Percentiles rank a stretch among this genome's conserved stretches.
These are phyloP conservation scores for Lota lota DNA, from an alignment of 2,113 vertebrate species.

Conservation along the genomic window DNA sequence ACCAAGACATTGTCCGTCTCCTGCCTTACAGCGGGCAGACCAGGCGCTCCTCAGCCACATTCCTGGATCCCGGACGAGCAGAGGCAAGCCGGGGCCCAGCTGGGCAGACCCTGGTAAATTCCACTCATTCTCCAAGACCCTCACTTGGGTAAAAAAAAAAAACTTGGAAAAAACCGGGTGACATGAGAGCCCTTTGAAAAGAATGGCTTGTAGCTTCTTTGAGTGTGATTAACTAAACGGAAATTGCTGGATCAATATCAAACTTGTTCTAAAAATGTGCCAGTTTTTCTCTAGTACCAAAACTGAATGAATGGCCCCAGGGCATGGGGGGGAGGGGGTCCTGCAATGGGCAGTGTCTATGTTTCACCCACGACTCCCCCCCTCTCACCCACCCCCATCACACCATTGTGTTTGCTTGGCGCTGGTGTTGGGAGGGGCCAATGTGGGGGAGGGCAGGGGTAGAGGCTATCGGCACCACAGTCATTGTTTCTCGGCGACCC, in stretches of 20 bases:
- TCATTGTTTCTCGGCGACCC: conserved; percentile 65
- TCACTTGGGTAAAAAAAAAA: conserved; percentile 24
- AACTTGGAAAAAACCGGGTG: background rate
- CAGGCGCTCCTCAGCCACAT: conserved; percentile 62
- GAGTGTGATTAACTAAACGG: no score
- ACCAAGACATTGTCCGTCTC: conserved; percentile 56
- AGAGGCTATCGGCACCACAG: conserved; percentile 61
- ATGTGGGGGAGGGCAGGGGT: conserved; percentile 49
- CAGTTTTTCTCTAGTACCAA: background rate
- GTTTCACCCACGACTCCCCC: background rate
- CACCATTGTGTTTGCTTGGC: conserved; percentile 53
- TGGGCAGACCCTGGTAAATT: conserved; percentile 69
- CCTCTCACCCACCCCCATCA: conserved; percentile 22
- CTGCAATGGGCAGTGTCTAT: background rate
- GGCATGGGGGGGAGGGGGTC: background rate
- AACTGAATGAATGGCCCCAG: background rate
- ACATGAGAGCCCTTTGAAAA: background rate
- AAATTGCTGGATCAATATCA: no score
- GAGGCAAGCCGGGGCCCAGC: conserved; percentile 67
- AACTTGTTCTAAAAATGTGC: background rate
- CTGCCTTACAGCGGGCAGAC: conserved; percentile 57
- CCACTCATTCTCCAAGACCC: conserved; percentile 55
- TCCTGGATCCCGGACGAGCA: conserved; percentile 64
- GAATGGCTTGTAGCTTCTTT: background rate
- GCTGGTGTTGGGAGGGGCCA: conserved; percentile 46